A percentile compares a stretch with the other conserved stretches of the same genome.
These are phyloP conservation scores for Dendroctonus ponderosae DNA, from an alignment of 1,140 invertebrate genomes.

Conservation along the genomic window DNA sequence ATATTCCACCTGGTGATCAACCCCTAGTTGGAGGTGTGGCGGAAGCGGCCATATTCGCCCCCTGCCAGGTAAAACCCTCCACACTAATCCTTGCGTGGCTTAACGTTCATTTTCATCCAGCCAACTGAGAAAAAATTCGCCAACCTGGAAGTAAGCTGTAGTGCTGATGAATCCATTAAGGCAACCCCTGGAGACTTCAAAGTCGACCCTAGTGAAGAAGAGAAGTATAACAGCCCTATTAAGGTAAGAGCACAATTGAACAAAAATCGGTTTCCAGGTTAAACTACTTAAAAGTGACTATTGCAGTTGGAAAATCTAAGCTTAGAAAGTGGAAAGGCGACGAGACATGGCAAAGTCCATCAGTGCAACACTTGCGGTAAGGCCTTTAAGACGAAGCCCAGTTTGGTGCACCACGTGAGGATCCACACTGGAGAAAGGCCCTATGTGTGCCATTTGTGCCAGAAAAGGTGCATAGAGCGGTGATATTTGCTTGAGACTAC, in stretches of 20 bases:
- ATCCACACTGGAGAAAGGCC: constrained; percentile 61
- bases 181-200: too few species aligned
- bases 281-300: neutral
- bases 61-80: too few species aligned
- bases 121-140: too few species aligned
- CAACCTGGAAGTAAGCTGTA: too few species aligned
- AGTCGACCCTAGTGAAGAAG: neutral
- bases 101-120: too few species aligned
- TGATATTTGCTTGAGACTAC: neutral
- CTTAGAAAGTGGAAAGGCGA: constrained; percentile 25
- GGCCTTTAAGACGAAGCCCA: constrained; percentile 47
- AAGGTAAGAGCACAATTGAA: neutral
- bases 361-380: constrained; percentile 48
- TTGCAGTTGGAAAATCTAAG: constrained; percentile 36
- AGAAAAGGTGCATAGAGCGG: constrained; percentile 48
- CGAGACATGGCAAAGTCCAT: constrained; percentile 43
- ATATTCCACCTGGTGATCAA: neutral
- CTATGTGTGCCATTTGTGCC: constrained; percentile 64
- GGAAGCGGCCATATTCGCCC: neutral
- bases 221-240: neutral
- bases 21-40: neutral
- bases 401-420: constrained; percentile 48
- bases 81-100: too few species aligned
- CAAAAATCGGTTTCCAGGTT: neutral
- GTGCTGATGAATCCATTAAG: too few species aligned